Conservation (phyloP, 2,113 vertebrate species). For the Euleptes europaea region DNA sequence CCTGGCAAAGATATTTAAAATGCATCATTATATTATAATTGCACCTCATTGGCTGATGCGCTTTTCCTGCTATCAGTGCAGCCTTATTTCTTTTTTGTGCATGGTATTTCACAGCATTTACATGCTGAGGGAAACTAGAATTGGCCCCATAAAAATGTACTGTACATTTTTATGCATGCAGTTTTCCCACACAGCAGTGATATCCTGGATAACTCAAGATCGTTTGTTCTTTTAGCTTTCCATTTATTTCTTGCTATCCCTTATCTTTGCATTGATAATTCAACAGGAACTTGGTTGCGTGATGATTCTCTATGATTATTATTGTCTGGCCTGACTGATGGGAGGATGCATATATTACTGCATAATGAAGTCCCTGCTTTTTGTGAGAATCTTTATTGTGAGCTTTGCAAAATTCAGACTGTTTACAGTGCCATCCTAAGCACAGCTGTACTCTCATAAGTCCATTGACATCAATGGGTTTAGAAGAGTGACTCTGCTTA, state of each 20-base stretch:
- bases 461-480: no score
- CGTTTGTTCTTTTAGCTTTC: not conserved
- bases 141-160: not conserved
- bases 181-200: not conserved
- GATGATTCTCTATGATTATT: not conserved
- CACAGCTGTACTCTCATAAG: no score
- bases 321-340: not conserved
- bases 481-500: no score
- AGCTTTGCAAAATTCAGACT: constrained; percentile 7
- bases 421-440: not conserved
- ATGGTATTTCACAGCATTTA: not conserved
- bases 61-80: not conserved
- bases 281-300: not conserved
- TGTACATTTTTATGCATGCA: no score
- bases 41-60: not conserved
- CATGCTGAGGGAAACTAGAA: not conserved
- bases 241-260: not conserved
- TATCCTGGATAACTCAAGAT: not conserved
- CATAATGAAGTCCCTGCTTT: not conserved
- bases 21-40: not conserved
- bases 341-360: not conserved
- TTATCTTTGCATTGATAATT: not conserved
- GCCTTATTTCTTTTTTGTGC: not conserved
- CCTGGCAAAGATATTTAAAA: not conserved
- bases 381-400: constrained; percentile 15